phyloP scores from a whole-genome alignment of 2,797 vertebrate species.

The Takifugu rubripes region DNA sequence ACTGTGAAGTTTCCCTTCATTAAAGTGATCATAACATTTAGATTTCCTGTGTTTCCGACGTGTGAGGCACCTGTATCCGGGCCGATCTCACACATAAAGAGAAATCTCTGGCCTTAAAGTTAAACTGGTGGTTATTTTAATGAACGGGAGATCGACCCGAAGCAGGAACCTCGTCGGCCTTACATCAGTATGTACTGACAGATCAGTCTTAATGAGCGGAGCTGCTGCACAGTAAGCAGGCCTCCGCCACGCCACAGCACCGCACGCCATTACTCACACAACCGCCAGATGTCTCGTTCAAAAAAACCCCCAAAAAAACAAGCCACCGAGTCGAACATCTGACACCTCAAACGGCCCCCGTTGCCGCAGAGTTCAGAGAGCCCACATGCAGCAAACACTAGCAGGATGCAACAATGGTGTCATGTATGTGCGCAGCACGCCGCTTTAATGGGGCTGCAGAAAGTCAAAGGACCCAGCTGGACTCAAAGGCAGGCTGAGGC shows the following conservation, averaged over 20 bases:
- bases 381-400: constrained; percentile 48
- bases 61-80: constrained; percentile 71
- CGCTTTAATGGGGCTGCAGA: constrained; percentile 44
- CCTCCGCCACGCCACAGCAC: constrained; percentile 33
- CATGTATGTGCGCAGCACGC: constrained; percentile 37
- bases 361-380: constrained; percentile 50
- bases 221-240: constrained; percentile 2
- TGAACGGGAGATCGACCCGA: neutral
- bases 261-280: constrained; percentile 58
- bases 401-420: constrained; percentile 59
- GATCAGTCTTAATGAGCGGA: constrained; percentile 32
- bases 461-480: constrained; percentile 63
- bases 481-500: constrained; percentile 63
- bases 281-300: constrained; percentile 67
- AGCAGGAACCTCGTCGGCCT: neutral
- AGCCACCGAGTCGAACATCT: constrained; percentile 44
- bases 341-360: constrained; percentile 37
- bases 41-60: constrained; percentile 51
- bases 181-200: constrained; percentile 23
- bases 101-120: neutral
- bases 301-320: constrained; percentile 26
- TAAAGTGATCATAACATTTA: constrained; percentile 67
- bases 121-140: constrained; percentile 4
- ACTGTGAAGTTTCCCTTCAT: constrained; percentile 34
- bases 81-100: constrained; percentile 4